Evolutionary conservation across 1,140 invertebrate species (phyloP).

Genomic region (Neoseiulus cucumeris): DNA sequence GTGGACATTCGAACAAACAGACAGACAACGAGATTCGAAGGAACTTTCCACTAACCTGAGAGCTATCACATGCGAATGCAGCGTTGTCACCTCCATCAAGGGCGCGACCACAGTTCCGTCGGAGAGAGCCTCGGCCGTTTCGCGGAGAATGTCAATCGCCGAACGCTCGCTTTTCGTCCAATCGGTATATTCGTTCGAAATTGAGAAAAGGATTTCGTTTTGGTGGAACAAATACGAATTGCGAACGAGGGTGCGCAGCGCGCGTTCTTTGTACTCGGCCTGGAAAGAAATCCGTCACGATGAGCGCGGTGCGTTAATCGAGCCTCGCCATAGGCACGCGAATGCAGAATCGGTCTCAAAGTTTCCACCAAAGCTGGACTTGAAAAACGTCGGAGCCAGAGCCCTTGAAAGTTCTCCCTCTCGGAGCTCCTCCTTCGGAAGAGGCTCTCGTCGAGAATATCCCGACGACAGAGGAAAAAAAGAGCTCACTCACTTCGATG

Average conservation of each 20-base stretch:
- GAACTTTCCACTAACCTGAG: not conserved
- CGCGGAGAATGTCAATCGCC: constrained; percentile 74
- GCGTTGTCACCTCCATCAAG: constrained; percentile 65
- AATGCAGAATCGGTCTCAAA: too few species aligned
- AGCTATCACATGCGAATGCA: constrained; percentile 43
- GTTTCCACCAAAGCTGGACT: too few species aligned
- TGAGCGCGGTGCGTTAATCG: too few species aligned
- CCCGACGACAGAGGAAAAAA: too few species aligned
- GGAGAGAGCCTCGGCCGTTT: constrained; percentile 72
- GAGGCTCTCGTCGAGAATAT: too few species aligned
- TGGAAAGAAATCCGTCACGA: constrained; percentile 23
- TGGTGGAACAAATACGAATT: constrained; percentile 30
- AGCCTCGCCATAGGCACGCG: too few species aligned
- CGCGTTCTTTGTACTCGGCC: constrained; percentile 62
- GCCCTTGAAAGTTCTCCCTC: too few species aligned
- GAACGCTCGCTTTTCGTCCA: constrained; percentile 82
- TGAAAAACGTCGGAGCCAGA: too few species aligned
- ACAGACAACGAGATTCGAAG: too few species aligned
- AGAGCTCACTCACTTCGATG: not conserved
- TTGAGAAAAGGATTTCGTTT: constrained; percentile 88
- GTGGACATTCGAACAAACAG: too few species aligned
- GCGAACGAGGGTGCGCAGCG: constrained; percentile 70
- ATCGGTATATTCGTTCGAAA: constrained; percentile 91
- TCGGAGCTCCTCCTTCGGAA: too few species aligned
- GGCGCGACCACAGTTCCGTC: constrained; percentile 85